Evolutionary conservation across 2,797 vertebrate genomes (phyloP).

Genomic region (Enoplosus armatus): DNA sequence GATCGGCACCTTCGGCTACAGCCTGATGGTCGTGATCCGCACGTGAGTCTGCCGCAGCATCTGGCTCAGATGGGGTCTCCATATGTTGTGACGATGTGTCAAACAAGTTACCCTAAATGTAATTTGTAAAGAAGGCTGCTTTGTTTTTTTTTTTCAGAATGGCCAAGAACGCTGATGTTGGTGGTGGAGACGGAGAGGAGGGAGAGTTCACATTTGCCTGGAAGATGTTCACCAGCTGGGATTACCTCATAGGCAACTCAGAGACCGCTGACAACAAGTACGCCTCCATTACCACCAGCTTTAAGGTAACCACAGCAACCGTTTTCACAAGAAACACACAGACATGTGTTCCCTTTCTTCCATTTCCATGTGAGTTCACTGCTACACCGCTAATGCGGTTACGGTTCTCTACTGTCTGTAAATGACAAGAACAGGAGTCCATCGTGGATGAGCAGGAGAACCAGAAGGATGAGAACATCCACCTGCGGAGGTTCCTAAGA

Average conservation of each 20-base stretch:
- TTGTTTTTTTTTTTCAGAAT: constrained; percentile 85
- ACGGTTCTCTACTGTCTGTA: not conserved
- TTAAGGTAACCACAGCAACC: constrained; percentile 89
- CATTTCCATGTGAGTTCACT: not conserved
- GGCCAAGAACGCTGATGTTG: constrained; percentile 95
- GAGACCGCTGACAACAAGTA: constrained; percentile 98
- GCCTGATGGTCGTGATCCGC: constrained; percentile 97
- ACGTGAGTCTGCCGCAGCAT: constrained; percentile 89
- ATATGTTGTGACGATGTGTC: not conserved
- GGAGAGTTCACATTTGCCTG: constrained; percentile 95
- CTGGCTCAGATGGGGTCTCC: not conserved
- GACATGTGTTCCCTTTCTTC: not conserved
- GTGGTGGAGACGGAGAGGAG: constrained; percentile 90
- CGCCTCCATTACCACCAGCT: constrained; percentile 97
- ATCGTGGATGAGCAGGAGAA: constrained; percentile 99
- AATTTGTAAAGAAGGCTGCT: not conserved
- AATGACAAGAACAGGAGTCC: constrained; percentile 89
- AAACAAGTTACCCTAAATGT: not conserved
- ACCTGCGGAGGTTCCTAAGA: constrained; percentile 93
- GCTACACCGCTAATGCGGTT: not conserved
- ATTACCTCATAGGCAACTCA: constrained; percentile 97
- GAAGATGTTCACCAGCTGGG: constrained; percentile 99
- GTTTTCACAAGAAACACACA: not conserved
- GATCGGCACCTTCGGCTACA: constrained; percentile 95
- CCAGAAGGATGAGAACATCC: constrained; percentile 97